Base-by-base conservation (phyloP, 2,888 invertebrate genomes). In the Diplolepis rosae region DNA sequence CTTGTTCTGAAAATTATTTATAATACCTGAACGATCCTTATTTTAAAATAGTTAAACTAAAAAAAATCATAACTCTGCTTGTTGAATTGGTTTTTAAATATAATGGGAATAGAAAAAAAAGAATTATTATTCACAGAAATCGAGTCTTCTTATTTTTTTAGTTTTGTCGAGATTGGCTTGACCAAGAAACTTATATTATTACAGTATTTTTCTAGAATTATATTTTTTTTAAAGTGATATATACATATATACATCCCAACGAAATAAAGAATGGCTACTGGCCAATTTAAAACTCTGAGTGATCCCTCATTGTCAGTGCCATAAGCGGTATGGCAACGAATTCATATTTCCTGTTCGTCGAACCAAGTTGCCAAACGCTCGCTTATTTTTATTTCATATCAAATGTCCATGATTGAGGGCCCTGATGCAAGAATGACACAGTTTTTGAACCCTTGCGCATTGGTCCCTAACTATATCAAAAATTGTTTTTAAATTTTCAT, bases 341-440 rank as follows among this genome's bases (percentile, higher is more conserved):
- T 1, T 7, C 27, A 65, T 27, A 22, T 56, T 56, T 56, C 56
- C 35, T 32, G 32, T 56, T 56, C 22, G 30, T 6, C 15, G 32
- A 56, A 56, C 56, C 28, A 30, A 54, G 27, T 54, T 54, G 35
- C n/a, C 13, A 39, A 65, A 24, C 39, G 13, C 24, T 45, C 24
- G 7, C 5, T 65, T 65, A 27, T 45, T 45, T 65, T 27, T 48
- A 42, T 45, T 65, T 65, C 13, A 24, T 7, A 65, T 39, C n/a
- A 42, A 65, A 65, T 42, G 45, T 24, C 45, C n/a, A n/a, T n/a
- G n/a, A n/a, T n/a, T n/a, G n/a, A n/a, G n/a, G n/a, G n/a, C n/a
- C n/a, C n/a, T n/a, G n/a, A n/a, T n/a, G n/a, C n/a, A n/a, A n/a
- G n/a, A n/a, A n/a, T n/a, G n/a, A n/a, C n/a, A n/a, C n/a, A n/a